Percentiles rank a stretch among this genome's conserved stretches.
phyloP scores from a whole-genome alignment of 2,888 invertebrate genomes.

The Sipha maydis region DNA sequence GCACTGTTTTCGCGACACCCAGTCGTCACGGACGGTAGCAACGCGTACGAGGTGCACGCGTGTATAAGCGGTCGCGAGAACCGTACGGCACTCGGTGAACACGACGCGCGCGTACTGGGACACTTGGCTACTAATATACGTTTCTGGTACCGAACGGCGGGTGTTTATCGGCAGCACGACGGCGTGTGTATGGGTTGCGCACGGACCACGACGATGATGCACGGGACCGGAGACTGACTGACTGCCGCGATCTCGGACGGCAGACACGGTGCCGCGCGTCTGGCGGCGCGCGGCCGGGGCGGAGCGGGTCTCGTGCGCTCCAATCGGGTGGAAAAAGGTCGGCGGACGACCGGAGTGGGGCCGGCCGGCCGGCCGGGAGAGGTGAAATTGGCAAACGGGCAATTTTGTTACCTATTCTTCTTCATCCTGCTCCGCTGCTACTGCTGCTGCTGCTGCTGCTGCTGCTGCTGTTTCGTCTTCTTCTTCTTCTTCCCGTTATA shows the following conservation, averaged over 20 bases:
- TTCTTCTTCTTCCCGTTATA: not conserved
- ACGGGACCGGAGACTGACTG: constrained; percentile 61
- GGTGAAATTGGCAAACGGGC: constrained; percentile 48
- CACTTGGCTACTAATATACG: too few species aligned
- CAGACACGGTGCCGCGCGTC: constrained; percentile 59
- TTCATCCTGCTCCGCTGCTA: not conserved
- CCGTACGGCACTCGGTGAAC: too few species aligned
- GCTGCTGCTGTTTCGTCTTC: too few species aligned
- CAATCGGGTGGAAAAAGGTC: constrained; percentile 60
- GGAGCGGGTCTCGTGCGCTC: constrained; percentile 61
- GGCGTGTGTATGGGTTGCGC: not conserved
- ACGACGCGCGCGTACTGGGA: too few species aligned
- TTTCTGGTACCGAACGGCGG: not conserved
- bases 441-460: too few species aligned
- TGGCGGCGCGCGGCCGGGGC: constrained; percentile 47
- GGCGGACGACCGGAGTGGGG: constrained; percentile 15
- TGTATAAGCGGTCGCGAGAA: too few species aligned
- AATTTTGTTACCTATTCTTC: not conserved
- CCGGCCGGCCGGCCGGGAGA: constrained; percentile 1
- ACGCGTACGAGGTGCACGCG: too few species aligned
- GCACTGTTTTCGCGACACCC: not conserved
- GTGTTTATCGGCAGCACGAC: not conserved
- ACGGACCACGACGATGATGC: constrained; percentile 40
- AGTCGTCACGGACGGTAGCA: not conserved
- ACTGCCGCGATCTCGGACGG: constrained; percentile 61